Percentiles rank a stretch among this genome's conserved stretches.
Conservation (phyloP, 2,113 vertebrate genomes). For the Phalacrocorax pelagicus region DNA sequence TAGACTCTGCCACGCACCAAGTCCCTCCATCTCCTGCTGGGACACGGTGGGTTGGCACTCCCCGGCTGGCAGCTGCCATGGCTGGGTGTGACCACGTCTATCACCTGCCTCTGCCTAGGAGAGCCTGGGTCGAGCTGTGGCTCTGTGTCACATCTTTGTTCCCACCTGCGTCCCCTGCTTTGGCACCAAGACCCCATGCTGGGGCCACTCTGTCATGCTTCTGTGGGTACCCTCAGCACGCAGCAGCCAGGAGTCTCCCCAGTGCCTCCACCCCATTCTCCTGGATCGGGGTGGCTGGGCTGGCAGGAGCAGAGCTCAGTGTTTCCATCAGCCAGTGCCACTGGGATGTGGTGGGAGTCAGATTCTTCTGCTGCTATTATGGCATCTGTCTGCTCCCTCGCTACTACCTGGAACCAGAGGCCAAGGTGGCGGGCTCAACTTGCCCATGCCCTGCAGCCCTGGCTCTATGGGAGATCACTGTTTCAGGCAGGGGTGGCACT, state of each 20-base stretch:
- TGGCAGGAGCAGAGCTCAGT: background rate
- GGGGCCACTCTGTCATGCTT: background rate
- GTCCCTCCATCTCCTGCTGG: background rate
- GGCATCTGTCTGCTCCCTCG: background rate
- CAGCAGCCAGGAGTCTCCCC: background rate
- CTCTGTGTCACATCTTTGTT: background rate
- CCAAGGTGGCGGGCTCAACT: background rate
- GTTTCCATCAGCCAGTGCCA: background rate
- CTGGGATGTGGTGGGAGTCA: background rate
- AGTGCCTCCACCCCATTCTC: accelerated
- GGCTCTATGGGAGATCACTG: background rate
- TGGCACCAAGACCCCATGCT: accelerated
- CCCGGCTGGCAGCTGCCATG: background rate
- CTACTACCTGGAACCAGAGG: background rate
- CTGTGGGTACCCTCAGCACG: background rate
- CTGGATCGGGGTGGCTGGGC: background rate
- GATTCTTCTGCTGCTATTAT: background rate
- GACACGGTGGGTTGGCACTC: background rate
- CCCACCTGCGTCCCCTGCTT: background rate
- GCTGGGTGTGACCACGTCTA: accelerated
- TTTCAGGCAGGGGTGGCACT: background rate
- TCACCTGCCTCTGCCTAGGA: background rate
- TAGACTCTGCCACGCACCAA: background rate
- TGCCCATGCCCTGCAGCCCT: background rate
- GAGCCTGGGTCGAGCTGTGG: background rate